These are phyloP conservation scores for Drosophila leonis DNA, from an alignment of 2,888 invertebrate species.

Conservation along the genomic window DNA sequence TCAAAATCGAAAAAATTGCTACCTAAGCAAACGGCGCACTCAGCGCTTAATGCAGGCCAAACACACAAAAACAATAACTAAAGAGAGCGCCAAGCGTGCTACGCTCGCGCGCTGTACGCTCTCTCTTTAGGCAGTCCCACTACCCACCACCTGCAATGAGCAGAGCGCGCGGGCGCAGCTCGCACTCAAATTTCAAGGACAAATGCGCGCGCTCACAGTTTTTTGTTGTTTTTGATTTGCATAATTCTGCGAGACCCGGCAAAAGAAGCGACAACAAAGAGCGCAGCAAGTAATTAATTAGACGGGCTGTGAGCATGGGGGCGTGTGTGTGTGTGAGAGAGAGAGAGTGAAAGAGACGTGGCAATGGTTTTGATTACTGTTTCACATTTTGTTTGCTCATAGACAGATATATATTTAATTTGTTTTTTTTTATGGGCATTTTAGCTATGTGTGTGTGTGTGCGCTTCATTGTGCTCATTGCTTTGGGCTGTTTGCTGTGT, in stretches of 20 bases:
- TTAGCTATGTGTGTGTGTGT: conserved; percentile 7
- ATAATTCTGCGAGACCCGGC: conserved; percentile 43
- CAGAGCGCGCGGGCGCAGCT: conserved; percentile 35
- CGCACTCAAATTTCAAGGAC: conserved; percentile 56
- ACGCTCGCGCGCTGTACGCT: neutral
- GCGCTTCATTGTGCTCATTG: conserved; percentile 24
- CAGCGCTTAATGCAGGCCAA: conserved; percentile 9
- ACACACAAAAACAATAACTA: neutral
- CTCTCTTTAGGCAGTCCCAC: too few species aligned
- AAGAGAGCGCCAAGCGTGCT: conserved; percentile 3
- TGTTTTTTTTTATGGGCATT: conserved; percentile 9
- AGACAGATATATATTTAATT: conserved; percentile 9
- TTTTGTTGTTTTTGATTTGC: conserved; percentile 46
- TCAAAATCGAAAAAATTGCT: conserved; percentile 1
- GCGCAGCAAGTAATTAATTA: conserved; percentile 41
- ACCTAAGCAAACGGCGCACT: conserved; percentile 12
- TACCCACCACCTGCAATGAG: conserved; percentile 28
- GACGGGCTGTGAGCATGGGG: neutral
- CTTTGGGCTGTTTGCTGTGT: conserved; percentile 15
- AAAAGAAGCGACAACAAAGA: conserved; percentile 22
- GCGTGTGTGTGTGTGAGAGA: neutral
- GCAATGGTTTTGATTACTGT: conserved; percentile 19
- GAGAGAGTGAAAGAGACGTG: neutral
- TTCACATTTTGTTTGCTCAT: conserved; percentile 25
- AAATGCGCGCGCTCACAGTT: conserved; percentile 24